A percentile compares a stretch with the other conserved stretches of the same genome.
phyloP scores from a whole-genome alignment of 2,113 vertebrate genomes.

The Trichomycterus rosablanca region DNA sequence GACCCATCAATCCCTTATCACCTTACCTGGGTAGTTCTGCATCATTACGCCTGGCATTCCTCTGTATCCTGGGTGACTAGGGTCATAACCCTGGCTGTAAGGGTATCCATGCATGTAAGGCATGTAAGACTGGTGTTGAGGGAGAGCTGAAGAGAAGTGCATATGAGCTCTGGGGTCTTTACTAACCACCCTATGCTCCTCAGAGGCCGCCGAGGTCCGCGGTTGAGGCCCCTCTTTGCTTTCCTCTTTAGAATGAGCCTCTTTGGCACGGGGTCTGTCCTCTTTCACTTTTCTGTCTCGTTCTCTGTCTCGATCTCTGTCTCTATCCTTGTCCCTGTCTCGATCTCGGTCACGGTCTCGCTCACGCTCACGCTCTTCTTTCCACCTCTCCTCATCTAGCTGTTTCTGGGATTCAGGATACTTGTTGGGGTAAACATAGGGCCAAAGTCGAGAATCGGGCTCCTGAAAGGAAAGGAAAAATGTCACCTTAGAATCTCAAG shows the following conservation, averaged over 20 bases:
- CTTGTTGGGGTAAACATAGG: constrained; percentile 79
- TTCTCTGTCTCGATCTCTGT: constrained; percentile 69
- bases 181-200: constrained; percentile 82
- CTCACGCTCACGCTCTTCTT: constrained; percentile 63
- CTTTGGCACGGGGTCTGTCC: constrained; percentile 83
- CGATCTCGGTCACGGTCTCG: constrained; percentile 47
- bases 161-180: constrained; percentile 93
- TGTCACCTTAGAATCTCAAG: not conserved
- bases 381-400: constrained; percentile 78
- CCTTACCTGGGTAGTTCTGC: constrained; percentile 95
- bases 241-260: constrained; percentile 81
- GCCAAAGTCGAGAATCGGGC: constrained; percentile 72
- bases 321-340: constrained; percentile 64
- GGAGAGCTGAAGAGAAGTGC: constrained; percentile 89
- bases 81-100: constrained; percentile 93
- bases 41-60: constrained; percentile 97
- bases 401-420: constrained; percentile 80
- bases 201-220: constrained; percentile 72
- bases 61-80: constrained; percentile 92
- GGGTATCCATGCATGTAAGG: constrained; percentile 98
- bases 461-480: constrained; percentile 60
- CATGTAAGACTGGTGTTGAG: constrained; percentile 95
- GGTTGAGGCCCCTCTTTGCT: constrained; percentile 80
- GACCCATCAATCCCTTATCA: not conserved
- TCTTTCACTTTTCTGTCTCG: constrained; percentile 94